phyloP scores from a whole-genome alignment of 2,113 vertebrate species.

The Actenoides hombroni region DNA sequence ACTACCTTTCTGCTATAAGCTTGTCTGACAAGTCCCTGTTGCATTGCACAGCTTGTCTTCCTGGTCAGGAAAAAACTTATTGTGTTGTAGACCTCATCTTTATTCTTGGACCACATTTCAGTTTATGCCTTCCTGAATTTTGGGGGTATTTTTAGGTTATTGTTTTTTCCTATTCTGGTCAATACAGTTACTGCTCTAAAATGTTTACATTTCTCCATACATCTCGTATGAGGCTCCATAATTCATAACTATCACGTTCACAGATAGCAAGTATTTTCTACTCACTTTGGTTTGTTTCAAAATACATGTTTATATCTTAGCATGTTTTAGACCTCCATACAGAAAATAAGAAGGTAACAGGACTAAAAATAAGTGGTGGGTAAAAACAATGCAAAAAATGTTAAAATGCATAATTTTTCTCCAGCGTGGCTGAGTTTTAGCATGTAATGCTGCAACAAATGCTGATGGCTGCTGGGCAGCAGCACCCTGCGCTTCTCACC shows the following conservation, averaged over 20 bases:
- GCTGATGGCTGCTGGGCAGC: neutral
- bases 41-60: neutral
- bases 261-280: neutral
- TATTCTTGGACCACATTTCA: neutral
- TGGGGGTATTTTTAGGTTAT: neutral
- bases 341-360: neutral
- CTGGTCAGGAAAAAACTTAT: neutral
- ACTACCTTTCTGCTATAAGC: neutral
- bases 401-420: neutral
- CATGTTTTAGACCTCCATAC: neutral
- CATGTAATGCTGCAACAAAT: neutral
- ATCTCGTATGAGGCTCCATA: neutral
- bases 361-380: neutral
- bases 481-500: rapidly evolving
- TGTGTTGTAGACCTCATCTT: neutral
- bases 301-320: neutral
- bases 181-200: neutral
- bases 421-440: neutral
- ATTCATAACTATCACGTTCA: neutral
- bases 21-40: neutral
- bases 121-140: neutral
- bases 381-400: neutral
- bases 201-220: neutral
- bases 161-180: neutral
- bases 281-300: neutral